A percentile compares a stretch with the other conserved stretches of the same genome.
Conservation (phyloP, 2,888 invertebrate genomes). For the Pecten maximus region DNA sequence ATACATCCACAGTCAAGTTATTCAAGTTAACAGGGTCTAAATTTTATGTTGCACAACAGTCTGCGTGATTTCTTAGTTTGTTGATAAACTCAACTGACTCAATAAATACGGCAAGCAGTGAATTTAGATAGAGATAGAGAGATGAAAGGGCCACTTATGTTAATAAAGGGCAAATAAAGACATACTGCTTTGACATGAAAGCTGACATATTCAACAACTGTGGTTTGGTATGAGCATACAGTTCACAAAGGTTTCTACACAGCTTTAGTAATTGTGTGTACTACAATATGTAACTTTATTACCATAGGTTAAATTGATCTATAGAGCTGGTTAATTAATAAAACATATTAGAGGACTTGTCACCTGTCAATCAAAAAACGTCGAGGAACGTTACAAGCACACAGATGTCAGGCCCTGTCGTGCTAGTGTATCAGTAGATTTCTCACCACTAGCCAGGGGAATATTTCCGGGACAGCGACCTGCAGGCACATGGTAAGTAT, state of each 20-base stretch:
- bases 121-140: too few species aligned
- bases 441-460: constrained; percentile 4
- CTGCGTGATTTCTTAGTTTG: too few species aligned
- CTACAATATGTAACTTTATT: not conserved
- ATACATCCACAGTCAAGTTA: too few species aligned
- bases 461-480: constrained; percentile 6
- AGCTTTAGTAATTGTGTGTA: not conserved
- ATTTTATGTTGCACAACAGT: too few species aligned
- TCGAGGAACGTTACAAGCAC: not conserved
- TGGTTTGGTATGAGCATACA: not conserved
- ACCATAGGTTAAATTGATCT: constrained; percentile 23
- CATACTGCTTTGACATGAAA: not conserved
- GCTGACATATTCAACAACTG: constrained; percentile 1
- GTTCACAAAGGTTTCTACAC: not conserved
- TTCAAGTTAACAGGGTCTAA: too few species aligned
- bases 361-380: not conserved
- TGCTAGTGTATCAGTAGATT: not conserved
- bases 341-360: constrained; percentile 25
- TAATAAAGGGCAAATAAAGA: not conserved
- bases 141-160: not conserved
- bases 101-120: too few species aligned
- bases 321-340: constrained; percentile 22
- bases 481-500: not conserved
- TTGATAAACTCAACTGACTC: too few species aligned
- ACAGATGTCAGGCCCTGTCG: not conserved